Evolutionary conservation across 1,140 invertebrate genomes (phyloP).

Genomic region (Amphibalanus amphitrite): DNA sequence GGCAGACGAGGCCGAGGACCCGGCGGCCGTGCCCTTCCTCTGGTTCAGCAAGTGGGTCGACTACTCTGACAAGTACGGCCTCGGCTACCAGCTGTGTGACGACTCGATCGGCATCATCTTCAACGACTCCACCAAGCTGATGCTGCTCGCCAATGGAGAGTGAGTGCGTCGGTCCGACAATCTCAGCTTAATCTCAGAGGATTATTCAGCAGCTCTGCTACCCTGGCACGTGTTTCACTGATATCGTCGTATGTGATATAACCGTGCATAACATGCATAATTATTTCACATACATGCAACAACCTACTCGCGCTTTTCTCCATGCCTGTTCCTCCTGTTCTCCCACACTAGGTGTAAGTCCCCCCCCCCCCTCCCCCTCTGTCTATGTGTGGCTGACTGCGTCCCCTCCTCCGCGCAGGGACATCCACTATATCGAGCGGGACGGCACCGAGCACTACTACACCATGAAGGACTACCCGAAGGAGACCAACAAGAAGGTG

Average conservation of each 20-base stretch:
- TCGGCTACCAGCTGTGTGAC: slow-evolving; percentile 47
- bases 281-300: too few species aligned
- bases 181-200: too few species aligned
- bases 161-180: slow-evolving; percentile 28
- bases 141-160: slow-evolving; percentile 36
- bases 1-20: slow-evolving; percentile 21
- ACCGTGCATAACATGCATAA: too few species aligned
- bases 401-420: slow-evolving; percentile 31
- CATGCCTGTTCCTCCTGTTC: too few species aligned
- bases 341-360: too few species aligned
- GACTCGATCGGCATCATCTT: slow-evolving; percentile 45
- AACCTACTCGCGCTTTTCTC: too few species aligned
- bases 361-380: too few species aligned
- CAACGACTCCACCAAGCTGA: slow-evolving; percentile 41
- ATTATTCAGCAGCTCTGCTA: too few species aligned
- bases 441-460: slow-evolving; percentile 75
- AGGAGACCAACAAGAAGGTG: slow-evolving; percentile 83
- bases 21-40: slow-evolving; percentile 47
- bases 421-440: slow-evolving; percentile 93
- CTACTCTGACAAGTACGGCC: slow-evolving; percentile 49
- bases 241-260: too few species aligned
- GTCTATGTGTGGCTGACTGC: too few species aligned
- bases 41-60: slow-evolving; percentile 71
- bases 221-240: too few species aligned
- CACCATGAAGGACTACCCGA: slow-evolving; percentile 60